phyloP scores from a whole-genome alignment of 1,140 invertebrate genomes.

The Drosophila saltans region DNA sequence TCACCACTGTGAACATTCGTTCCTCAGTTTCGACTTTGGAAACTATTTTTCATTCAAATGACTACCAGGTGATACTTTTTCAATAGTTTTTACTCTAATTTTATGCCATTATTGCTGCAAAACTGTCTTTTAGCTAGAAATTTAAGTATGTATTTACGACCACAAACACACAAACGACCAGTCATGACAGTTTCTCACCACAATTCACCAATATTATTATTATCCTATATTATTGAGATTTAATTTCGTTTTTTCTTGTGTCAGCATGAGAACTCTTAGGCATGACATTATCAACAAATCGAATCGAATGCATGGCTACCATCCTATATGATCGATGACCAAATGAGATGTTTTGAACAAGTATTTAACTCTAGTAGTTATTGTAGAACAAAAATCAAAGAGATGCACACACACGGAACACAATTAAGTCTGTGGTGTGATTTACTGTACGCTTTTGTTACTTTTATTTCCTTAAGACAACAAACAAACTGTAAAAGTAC shows the following conservation, averaged over 20 bases:
- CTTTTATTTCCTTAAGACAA: constrained; percentile 1
- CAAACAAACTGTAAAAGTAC: background rate
- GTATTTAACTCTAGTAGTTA: background rate
- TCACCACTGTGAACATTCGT: no score
- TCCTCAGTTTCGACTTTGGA: no score
- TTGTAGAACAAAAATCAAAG: constrained; percentile 12
- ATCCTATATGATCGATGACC: background rate
- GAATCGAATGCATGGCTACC: background rate
- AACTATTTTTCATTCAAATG: no score
- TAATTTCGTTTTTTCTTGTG: background rate
- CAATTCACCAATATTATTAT: constrained; percentile 4
- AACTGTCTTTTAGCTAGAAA: background rate
- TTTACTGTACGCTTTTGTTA: constrained; percentile 8
- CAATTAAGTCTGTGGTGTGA: background rate
- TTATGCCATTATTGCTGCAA: background rate
- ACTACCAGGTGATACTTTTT: no score
- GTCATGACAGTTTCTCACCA: constrained; percentile 9
- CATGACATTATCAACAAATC: background rate
- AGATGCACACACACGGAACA: background rate
- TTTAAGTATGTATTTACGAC: background rate
- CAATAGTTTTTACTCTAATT: no score
- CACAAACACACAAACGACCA: background rate
- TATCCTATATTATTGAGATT: background rate
- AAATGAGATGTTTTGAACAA: background rate
- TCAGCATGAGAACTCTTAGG: background rate